These are phyloP conservation scores for Patella pellucida DNA, from an alignment of 2,888 invertebrate species.

Conservation along the genomic window DNA sequence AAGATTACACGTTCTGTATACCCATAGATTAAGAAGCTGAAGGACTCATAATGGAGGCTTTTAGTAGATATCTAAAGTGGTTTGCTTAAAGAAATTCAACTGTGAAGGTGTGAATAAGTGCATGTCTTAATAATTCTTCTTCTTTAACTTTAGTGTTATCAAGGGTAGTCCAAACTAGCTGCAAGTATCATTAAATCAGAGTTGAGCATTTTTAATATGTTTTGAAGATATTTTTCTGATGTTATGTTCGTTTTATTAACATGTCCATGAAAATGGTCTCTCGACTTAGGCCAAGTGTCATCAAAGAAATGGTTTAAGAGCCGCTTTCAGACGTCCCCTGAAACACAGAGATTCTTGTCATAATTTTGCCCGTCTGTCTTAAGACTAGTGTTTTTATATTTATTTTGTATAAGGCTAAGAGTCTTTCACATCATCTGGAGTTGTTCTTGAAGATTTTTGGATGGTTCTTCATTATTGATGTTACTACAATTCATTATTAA, in stretches of 20 bases:
- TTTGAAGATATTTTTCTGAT: slow-evolving; percentile 4
- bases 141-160: not conserved
- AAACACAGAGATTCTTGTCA: not conserved
- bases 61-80: not conserved
- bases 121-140: not conserved
- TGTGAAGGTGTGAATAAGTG: slow-evolving; percentile 5
- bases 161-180: not conserved
- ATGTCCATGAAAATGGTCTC: not conserved
- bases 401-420: not conserved
- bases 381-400: slow-evolving; percentile 4
- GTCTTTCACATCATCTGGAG: not conserved
- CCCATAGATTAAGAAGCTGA: too few species aligned
- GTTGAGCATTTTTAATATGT: slow-evolving; percentile 11
- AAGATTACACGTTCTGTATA: too few species aligned
- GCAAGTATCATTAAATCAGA: not conserved
- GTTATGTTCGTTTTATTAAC: not conserved
- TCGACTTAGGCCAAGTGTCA: not conserved
- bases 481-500: too few species aligned
- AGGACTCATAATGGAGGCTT: too few species aligned
- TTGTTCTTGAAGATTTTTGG: not conserved
- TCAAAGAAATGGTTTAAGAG: not conserved
- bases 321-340: not conserved
- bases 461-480: too few species aligned
- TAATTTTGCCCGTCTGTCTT: not conserved
- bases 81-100: slow-evolving; percentile 4